Evolutionary conservation across 2,113 vertebrate species (phyloP), one percentile per base, ranked within the genome.

Genomic region (Hemichromis elongatus): DNA sequence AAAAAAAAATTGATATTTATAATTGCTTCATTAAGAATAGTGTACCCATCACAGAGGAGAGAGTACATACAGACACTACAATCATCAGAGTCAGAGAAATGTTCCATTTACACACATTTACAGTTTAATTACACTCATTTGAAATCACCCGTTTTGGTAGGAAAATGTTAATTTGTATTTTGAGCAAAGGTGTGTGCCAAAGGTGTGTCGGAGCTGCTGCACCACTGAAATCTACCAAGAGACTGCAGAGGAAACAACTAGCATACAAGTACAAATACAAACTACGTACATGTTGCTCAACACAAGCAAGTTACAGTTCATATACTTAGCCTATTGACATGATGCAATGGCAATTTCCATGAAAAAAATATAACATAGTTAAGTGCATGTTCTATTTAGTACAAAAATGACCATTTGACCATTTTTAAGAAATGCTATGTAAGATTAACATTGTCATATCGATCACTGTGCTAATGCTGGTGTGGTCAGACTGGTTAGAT

Each of bases 61-160:
- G 10, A n/a, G 59, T 63, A 37, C 10, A 37, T 33, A 0, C 40
- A 21, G 11, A 14, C 33, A 14, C 19, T n/a, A 0, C 0, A 0
- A 21, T 66, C 19, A 66, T 21, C 13, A 66, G 33, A 66, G 4
- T 66, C 19, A 37, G 13, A 37, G 24, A 42, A 9, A 68, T 68
- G 12, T 68, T 40, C 19, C 0, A n/a, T n/a, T n/a, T n/a, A n/a
- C n/a, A n/a, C n/a, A 14, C 61, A 1, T 14, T 42, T 24, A 68
- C 12, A 42, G 37, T 68, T 42, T 42, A 0, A 70, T 26, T 45
- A 45, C 9, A 10, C 21, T 45, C 66, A 26, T 26, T 0, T 47
- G 66, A 70, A 70, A 70, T 4, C 66, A 26, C 66, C 26, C 0
- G 18, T 70, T 26, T 70, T 45, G 66, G 13, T 26, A 70, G 66